Base-by-base conservation (phyloP, 1,140 invertebrate species). In the Mercenaria mercenaria region DNA sequence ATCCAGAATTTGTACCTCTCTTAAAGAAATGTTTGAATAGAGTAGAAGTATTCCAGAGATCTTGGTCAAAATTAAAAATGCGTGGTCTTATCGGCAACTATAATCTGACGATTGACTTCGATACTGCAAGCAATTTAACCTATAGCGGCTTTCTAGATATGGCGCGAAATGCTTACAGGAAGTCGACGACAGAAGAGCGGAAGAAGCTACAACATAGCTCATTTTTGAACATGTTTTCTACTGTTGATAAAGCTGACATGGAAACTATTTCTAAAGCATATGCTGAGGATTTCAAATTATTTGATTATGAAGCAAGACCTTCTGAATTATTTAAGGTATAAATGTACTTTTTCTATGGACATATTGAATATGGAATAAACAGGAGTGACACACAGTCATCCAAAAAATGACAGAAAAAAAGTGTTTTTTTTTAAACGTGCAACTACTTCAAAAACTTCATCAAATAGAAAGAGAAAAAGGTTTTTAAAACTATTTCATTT, bases 21-120 rank as follows among this genome's bases (percentile, higher is more conserved):
- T 32, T 50, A 23, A 13, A 8, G 26, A 32, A 43, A 26, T 81
- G 64, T 39, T 81, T 88, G 10, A 50, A 76, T 41, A 34, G n/a
- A 32, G 23, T 72, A n/a, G 32, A 69, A 18, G 61, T 72, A 0
- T 26, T 81, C 8, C 37, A 52, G 52, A 37, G 87, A 37, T 61
- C 64, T 34, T 89, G 87, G 87, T 37, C 11, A 37, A 89, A 89
- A 72, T 37, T 89, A 41, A 52, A 81, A 39, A 56, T 89, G 4
- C 39, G 67, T 10, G 87, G 77, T 39, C 18, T 89, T 10, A 82
- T 89, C 43, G 47, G 59, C 13, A 52, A 79, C 26, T 20, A 47
- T 23, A 59, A 29, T 37, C 41, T 77, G 32, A 13, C 20, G 13
- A 15, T 41, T 59, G 26, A 26, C 6, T 29, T 61, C 0, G 26